Evolutionary conservation across 2,113 vertebrate species (phyloP), one percentile per base, ranked within the genome.

Genomic region (Dipodomys stephensi): DNA sequence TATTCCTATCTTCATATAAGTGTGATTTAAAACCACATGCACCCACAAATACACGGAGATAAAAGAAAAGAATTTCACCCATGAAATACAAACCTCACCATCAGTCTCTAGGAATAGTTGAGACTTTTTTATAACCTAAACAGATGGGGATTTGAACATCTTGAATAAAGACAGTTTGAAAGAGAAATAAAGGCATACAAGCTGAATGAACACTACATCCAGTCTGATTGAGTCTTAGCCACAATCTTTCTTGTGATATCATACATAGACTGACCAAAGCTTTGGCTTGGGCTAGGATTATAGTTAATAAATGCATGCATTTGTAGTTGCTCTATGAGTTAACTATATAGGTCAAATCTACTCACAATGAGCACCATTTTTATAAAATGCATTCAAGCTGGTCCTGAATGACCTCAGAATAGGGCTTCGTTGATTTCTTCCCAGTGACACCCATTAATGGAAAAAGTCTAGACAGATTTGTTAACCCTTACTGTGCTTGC

Each of bases 341-440:
- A 96, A 86, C 90, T 62, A 72, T 62, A 72, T 39, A 71, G 92
- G 90, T 96, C 96, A 95, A 72, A 91, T 27, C 27, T 76, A 73
- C 78, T 80, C 88, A 95, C 96, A 96, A 96, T 94, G 93, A 87
- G 5, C 35, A 68, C 79, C 74, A 93, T 96, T 96, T 92, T 96
- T 49, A 83, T 18, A 73, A 85, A 90, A 86, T 65, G 13, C 53
- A 78, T 95, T 87, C 65, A 82, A 80, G 83, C 28, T 78, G n/a
- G 69, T 80, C 53, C 62, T 2, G 4, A 82, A 89, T 81, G 53
- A 79, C 49, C 82, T 93, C 77, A 94, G 64, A 96, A 84, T 6
- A 87, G 49, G 85, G 44, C 95, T 93, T 87, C 92, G 82, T 93
- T 72, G 79, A 83, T 49, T 91, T 77, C 67, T 32, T n/a, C 71